Evolutionary conservation across 2,113 vertebrate genomes (phyloP), one percentile per base, ranked within the genome.

Genomic region (Steatornis caripensis): DNA sequence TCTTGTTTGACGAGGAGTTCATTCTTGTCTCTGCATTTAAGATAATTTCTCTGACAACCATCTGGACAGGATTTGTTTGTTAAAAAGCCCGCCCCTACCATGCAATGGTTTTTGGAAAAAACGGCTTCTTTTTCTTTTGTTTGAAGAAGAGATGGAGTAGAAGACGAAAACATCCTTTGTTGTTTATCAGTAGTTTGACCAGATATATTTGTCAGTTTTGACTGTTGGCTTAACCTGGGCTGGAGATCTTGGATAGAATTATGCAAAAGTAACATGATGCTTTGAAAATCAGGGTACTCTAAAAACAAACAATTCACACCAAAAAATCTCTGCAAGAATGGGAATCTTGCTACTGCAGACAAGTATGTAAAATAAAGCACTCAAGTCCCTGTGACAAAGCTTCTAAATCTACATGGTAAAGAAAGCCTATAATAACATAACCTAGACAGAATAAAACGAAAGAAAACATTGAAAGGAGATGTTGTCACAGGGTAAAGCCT

Each of bases 21-120:
- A 76, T 95, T 95, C 81, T 94, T 91, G 75, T 95, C 72, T 96
- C 57, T 15, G 9, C 55, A 71, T 89, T 96, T 84, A 90, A 89
- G 88, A 90, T 84, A 86, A 93, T 96, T 94, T 96, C 41, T 87
- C 84, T 94, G 64, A 88, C 49, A 83, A 41, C 65, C 69, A 90
- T 85, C 91, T 84, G 84, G 78, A 79, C 48, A 55, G 37, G 37
- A 85, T 57, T 93, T 57, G 43, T 81, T 84, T 91, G 70, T 81
- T 83, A 78, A 84, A 93, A 77, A 88, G 12, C 15, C 21, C 2
- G 3, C 5, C 17, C 37, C 11, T 66, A 32, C 15, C 3, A 1
- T 65, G 45, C 75, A 60, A 60, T 30, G 34, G 1, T 6, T 86
- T 84, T 92, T 54, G 16, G 34, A 90, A 84, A 14, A 4, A 60